phyloP scores from a whole-genome alignment of 1,140 invertebrate genomes.

The Lepidurus arcticus region DNA sequence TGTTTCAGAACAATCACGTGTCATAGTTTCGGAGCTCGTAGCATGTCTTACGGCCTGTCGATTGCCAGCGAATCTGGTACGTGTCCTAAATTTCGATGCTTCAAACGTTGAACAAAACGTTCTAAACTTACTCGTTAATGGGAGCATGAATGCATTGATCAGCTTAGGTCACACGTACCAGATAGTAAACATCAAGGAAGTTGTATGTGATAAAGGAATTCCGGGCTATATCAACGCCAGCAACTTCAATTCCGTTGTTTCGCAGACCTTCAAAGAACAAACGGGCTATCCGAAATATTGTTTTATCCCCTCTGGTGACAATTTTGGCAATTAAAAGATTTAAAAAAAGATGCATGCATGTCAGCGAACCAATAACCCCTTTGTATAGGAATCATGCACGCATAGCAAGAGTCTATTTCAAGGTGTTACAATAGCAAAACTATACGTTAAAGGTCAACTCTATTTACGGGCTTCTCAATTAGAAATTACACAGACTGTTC shows the following conservation, averaged over 20 bases:
- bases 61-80: neutral
- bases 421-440: neutral
- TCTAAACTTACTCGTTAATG: neutral
- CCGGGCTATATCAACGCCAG: neutral
- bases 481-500: neutral
- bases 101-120: neutral
- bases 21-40: neutral
- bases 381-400: too few relatives aligned
- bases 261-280: neutral
- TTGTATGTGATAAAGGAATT: neutral
- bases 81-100: neutral
- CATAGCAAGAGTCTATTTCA: too few relatives aligned
- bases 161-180: neutral
- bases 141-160: neutral
- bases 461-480: neutral
- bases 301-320: neutral
- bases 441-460: neutral
- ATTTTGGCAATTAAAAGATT: neutral
- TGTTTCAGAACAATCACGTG: neutral
- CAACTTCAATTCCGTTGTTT: neutral
- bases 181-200: neutral
- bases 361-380: neutral
- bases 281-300: neutral
- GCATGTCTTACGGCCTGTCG: neutral
- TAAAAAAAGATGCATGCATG: neutral